A percentile compares a stretch with the other conserved stretches of the same genome.
phyloP scores from a whole-genome alignment of 2,113 vertebrate genomes.

The Barbus barbus region DNA sequence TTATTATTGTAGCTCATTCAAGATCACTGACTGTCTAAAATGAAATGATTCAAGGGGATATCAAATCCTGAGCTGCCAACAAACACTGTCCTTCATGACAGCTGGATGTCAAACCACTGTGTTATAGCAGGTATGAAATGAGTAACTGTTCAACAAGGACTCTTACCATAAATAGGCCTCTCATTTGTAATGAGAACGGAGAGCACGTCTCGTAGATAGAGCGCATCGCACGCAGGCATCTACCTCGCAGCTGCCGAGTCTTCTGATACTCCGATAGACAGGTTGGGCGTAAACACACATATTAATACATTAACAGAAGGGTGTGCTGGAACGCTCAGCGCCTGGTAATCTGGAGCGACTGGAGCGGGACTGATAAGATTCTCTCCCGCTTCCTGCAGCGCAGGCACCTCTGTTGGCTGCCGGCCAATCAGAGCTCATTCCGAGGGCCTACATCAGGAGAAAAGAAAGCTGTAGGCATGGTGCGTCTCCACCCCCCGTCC shows the following conservation, averaged over 20 bases:
- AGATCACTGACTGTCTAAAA: background rate
- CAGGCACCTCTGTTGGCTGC: conserved; percentile 65
- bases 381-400: conserved; percentile 62
- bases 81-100: conserved; percentile 23
- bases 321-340: conserved; percentile 57
- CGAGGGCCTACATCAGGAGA: conserved; percentile 66
- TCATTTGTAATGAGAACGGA: conserved; percentile 13
- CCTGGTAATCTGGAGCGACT: conserved; percentile 67
- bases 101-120: conserved; percentile 14
- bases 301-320: conserved; percentile 62
- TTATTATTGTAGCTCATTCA: background rate
- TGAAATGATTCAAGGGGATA: background rate
- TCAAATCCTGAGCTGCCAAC: background rate
- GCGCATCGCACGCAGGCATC: conserved; percentile 39
- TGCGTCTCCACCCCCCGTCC: conserved; percentile 65
- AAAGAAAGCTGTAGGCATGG: conserved; percentile 65
- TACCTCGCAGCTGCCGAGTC: conserved; percentile 30
- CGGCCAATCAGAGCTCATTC: conserved; percentile 69
- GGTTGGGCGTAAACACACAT: conserved; percentile 54
- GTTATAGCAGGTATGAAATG: background rate
- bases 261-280: conserved; percentile 48
- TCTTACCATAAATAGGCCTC: conserved; percentile 26
- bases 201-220: conserved; percentile 24
- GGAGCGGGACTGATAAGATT: conserved; percentile 69
- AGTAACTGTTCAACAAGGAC: background rate